Evolutionary conservation across 2,888 invertebrate species (phyloP).

Genomic region (Anodontia alba): DNA sequence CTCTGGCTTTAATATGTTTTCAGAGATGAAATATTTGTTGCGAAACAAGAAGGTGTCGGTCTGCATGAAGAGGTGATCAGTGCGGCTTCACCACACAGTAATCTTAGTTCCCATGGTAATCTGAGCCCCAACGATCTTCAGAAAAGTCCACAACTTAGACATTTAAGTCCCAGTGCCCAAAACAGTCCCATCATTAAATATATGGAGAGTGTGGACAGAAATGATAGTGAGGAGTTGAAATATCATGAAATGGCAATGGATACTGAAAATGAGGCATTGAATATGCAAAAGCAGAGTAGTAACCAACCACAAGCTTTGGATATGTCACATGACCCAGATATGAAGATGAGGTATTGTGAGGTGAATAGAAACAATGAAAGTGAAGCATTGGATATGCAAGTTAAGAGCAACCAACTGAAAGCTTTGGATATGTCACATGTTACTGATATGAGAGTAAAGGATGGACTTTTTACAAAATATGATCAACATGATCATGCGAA

Average conservation of each 20-base stretch:
- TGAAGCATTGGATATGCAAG: constrained; percentile 45
- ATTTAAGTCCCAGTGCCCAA: constrained; percentile 5
- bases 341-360: not conserved
- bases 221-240: not conserved
- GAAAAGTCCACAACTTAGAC: not conserved
- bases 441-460: constrained; percentile 12
- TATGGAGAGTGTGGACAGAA: not conserved
- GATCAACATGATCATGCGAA: not conserved
- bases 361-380: not conserved
- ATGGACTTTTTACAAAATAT: not conserved
- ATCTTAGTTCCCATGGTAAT: not conserved
- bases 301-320: constrained; percentile 58
- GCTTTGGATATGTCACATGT: constrained; percentile 61
- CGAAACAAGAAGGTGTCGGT: not conserved
- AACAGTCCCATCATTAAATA: constrained; percentile 1
- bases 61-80: constrained; percentile 1
- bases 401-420: constrained; percentile 54
- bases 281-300: constrained; percentile 56
- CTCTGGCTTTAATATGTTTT: too few relatives aligned
- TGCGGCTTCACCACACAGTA: not conserved
- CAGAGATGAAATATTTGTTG: constrained; percentile 2
- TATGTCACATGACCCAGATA: constrained; percentile 52
- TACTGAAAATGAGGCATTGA: constrained; percentile 35
- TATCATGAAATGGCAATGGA: not conserved
- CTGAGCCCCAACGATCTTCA: not conserved